Evolutionary conservation across 2,797 vertebrate species (phyloP), one percentile per base, ranked within the genome.

Genomic region (Sebastes kiyomatsui): DNA sequence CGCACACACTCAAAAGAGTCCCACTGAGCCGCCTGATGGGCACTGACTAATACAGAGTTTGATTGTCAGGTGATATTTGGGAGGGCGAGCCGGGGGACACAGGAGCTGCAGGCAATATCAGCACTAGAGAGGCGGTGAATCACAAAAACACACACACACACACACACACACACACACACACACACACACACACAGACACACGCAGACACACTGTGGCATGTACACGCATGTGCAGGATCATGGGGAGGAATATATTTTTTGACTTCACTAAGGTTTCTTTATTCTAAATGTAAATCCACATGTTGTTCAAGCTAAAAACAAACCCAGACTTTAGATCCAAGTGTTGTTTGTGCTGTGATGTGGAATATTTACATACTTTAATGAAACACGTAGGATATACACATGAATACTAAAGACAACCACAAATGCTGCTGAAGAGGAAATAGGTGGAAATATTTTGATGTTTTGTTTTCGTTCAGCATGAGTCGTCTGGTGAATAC

Each of bases 31-130:
- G 38, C 76, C 70, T 70, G 79, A 80, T 55, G 81, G 84, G 71
- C 71, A n/a, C 55, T 8, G 52, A 38, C 65, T 70, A 60, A 75
- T 49, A 22, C 58, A 67, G 33, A 80, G 49, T 42, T 55, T 87
- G 84, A 87, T 23, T 82, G 87, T 75, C 84, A 79, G 77, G 30
- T 84, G 84, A 58, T 73, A 84, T 87, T 84, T 87, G 35, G 65
- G 64, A 78, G 67, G 84, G 67, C 1, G 27, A 60, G 62, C 64
- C 18, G 1, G 42, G 61, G 71, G 49, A 42, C 61, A 14, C 11
- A 23, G 30, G 35, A n/a, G 12, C 67, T 75, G 77, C 52, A 52
- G 79, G 80, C 33, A 28, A 32, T 5, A 42, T 59, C 38, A 38
- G 49, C 64, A 69, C 5, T 5, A 56, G 28, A 77, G 16, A 67